Base-by-base conservation (phyloP, 2,797 vertebrate species). In the Siniperca obscura region DNA sequence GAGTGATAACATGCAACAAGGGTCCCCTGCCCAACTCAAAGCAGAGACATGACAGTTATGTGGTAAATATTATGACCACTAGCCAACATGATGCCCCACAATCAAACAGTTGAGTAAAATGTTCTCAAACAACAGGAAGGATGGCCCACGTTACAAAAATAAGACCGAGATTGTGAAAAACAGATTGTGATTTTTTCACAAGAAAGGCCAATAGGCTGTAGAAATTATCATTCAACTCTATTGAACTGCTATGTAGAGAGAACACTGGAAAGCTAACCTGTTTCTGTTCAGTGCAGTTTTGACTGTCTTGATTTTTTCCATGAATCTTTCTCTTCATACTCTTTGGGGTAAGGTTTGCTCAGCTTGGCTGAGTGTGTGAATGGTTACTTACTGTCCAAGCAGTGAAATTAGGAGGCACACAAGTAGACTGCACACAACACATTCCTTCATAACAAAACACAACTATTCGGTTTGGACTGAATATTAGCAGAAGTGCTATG, bases 351-450 rank as follows among this genome's bases (percentile, higher is more conserved):
- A 73, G 27, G 55, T 59, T 30, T 67, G 74, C 70, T 83, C 68
- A 76, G 56, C 76, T 83, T 71, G 48, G 52, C 44, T 52, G 53
- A 57, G 61, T 72, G 72, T 25, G 42, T 61, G 16, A 61, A 55
- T 53, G 30, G n/a, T 75, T 59, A 59, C 3, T 22, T 40, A 74
- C 62, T 72, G 61, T 70, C 48, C 34, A 34, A 76, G 27, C 56
- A 65, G 71, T 62, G 36, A 74, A 57, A 59, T 50, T 38, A 80
- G 65, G 46, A 75, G 83, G 80, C 76, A 79, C 74, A 70, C 25
- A 52, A 76, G 56, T 61, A 56, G 71, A 76, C 55, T 57, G 52
- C 71, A 80, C 72, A 30, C 30, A 30, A 67, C 72, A 74, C 38
- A 25, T 86, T 78, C 62, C 70, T 83, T 86, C 64, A 86, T 2